Evolutionary conservation across 2,888 invertebrate genomes (phyloP).

Genomic region (Tetragonisca angustula): DNA sequence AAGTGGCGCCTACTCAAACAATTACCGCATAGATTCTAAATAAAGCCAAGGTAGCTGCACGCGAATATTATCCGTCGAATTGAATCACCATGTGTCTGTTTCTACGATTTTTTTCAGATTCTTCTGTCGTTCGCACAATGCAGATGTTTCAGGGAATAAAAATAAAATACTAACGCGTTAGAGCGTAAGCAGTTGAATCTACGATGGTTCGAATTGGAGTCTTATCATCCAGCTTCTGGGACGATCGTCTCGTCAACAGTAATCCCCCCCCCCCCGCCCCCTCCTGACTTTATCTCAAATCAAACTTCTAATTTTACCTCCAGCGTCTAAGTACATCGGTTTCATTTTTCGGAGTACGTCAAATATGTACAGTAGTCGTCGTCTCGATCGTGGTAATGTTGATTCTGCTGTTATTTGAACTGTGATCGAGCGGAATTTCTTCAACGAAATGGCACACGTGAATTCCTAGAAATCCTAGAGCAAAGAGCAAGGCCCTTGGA

Average conservation of each 20-base stretch:
- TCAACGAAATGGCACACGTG: too few relatives aligned
- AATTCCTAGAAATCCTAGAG: too few relatives aligned
- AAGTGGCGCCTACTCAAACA: conserved; percentile 4
- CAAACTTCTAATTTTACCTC: neutral
- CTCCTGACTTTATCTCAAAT: neutral
- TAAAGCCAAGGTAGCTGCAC: neutral
- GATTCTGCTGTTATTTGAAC: too few relatives aligned
- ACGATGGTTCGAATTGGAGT: conserved; percentile 5
- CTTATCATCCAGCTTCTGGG: conserved; percentile 3
- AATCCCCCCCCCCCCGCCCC: conserved; percentile 3
- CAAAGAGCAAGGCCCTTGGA: too few relatives aligned
- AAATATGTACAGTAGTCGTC: too few relatives aligned
- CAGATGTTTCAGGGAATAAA: neutral
- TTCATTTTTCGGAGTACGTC: too few relatives aligned
- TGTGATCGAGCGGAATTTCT: too few relatives aligned
- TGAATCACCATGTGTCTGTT: neutral
- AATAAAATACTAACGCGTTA: neutral
- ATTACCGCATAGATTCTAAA: conserved; percentile 5
- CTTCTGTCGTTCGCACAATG: neutral
- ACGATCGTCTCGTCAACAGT: conserved; percentile 17
- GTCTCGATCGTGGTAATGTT: too few relatives aligned
- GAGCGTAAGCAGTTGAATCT: conserved; percentile 5
- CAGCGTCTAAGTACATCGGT: neutral
- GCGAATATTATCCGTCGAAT: neutral
- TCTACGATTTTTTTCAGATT: neutral